phyloP scores from a whole-genome alignment of 2,888 invertebrate genomes.

The Nyleta sp. region DNA sequence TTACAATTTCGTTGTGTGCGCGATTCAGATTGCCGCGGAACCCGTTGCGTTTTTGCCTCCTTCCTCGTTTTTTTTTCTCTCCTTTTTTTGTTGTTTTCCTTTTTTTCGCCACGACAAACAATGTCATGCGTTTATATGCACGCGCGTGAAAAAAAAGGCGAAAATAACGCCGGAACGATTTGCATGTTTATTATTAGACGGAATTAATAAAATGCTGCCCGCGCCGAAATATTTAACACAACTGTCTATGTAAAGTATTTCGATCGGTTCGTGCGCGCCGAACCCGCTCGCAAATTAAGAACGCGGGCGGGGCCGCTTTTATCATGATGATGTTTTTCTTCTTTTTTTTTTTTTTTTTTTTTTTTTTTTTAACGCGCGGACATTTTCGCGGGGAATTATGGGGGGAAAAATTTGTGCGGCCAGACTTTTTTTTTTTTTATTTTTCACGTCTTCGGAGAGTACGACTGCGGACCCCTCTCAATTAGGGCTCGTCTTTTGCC shows the following conservation, averaged over 20 bases:
- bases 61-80: not conserved
- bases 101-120: slow-evolving; percentile 21
- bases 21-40: slow-evolving; percentile 25
- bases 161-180: slow-evolving; percentile 7
- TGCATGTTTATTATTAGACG: slow-evolving; percentile 39
- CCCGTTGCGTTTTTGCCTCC: not conserved
- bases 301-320: not conserved
- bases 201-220: slow-evolving; percentile 16
- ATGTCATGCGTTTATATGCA: slow-evolving; percentile 33
- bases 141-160: not conserved
- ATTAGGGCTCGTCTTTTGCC: too few species aligned
- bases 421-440: too few species aligned
- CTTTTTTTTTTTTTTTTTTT: slow-evolving; percentile 18
- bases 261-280: slow-evolving; percentile 10
- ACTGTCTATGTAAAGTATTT: slow-evolving; percentile 11
- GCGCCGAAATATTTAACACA: slow-evolving; percentile 29
- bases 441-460: too few species aligned
- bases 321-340: not conserved
- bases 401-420: too few species aligned
- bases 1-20: slow-evolving; percentile 42
- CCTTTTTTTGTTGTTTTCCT: too few species aligned
- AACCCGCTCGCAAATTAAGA: slow-evolving; percentile 23
- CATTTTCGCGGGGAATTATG: slow-evolving; percentile 29
- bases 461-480: too few species aligned
- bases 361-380: slow-evolving; percentile 27